A percentile compares a stretch with the other conserved stretches of the same genome.
Evolutionary conservation across 1,140 invertebrate species (phyloP).

Genomic region (Bactericera cockerelli): DNA sequence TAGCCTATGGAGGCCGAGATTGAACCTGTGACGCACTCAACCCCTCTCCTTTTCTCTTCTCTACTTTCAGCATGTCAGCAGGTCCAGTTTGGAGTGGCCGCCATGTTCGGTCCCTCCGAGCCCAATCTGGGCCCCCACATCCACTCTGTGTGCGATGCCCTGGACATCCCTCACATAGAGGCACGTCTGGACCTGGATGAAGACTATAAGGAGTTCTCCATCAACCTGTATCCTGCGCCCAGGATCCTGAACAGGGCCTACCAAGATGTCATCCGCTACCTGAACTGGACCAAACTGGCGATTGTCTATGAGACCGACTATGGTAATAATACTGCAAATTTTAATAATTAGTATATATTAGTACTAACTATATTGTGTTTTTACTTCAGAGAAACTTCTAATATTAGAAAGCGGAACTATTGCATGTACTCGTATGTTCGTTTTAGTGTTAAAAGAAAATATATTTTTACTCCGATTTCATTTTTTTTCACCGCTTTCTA

Average conservation of each 20-base stretch:
- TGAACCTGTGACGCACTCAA: too few relatives aligned
- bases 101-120: constrained; percentile 48
- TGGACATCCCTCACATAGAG: constrained; percentile 55
- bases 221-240: constrained; percentile 54
- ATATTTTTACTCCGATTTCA: too few relatives aligned
- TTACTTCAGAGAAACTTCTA: too few relatives aligned
- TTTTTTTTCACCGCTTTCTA: too few relatives aligned
- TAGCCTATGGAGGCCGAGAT: too few relatives aligned
- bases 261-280: constrained; percentile 46
- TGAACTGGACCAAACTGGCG: constrained; percentile 55
- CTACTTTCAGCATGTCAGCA: constrained; percentile 41
- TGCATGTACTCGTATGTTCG: too few relatives aligned
- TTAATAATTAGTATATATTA: too few relatives aligned
- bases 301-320: constrained; percentile 57
- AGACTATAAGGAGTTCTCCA: constrained; percentile 40
- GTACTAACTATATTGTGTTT: too few relatives aligned
- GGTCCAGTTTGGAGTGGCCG: constrained; percentile 41
- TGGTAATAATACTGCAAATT: constrained; percentile 34
- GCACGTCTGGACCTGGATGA: constrained; percentile 38
- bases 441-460: too few relatives aligned
- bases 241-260: constrained; percentile 44
- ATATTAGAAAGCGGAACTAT: too few relatives aligned
- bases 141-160: constrained; percentile 49
- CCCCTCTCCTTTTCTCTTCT: constrained; percentile 12
- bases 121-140: constrained; percentile 44